Conservation (phyloP, 2,113 vertebrate genomes). For the Engraulis encrasicolus region DNA sequence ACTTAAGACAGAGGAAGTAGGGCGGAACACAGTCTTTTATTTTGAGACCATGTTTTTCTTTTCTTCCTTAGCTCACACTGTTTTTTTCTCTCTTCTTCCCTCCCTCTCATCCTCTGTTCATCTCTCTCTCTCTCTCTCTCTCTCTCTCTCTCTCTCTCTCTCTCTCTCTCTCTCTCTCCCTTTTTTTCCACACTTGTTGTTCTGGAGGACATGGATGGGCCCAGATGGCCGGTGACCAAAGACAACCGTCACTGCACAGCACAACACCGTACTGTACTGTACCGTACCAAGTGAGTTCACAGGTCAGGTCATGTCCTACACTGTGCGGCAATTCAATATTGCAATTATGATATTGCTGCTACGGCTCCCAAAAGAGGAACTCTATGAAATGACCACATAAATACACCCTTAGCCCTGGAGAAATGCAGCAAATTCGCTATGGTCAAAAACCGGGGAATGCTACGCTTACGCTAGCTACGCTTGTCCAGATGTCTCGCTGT, state of each 20-base stretch:
- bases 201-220: slow-evolving; percentile 42
- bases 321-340: slow-evolving; percentile 72
- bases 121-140: slow-evolving; percentile 34
- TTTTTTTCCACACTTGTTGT: slow-evolving; percentile 43
- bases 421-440: slow-evolving; percentile 51
- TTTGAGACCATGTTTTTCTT: slow-evolving; percentile 66
- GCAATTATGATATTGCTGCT: slow-evolving; percentile 67
- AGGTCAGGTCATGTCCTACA: slow-evolving; percentile 73
- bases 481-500: slow-evolving; percentile 48
- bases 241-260: slow-evolving; percentile 67
- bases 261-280: too few species aligned
- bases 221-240: slow-evolving; percentile 66
- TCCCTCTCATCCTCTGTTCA: too few species aligned
- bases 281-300: slow-evolving; percentile 63
- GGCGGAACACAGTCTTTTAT: slow-evolving; percentile 64
- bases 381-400: slow-evolving; percentile 70
- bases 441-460: slow-evolving; percentile 46
- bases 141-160: slow-evolving; percentile 20
- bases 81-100: neutral
- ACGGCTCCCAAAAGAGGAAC: slow-evolving; percentile 67
- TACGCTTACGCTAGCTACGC: slow-evolving; percentile 51
- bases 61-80: slow-evolving; percentile 29
- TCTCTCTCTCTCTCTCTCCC: slow-evolving; percentile 29
- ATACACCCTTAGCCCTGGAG: slow-evolving; percentile 65
- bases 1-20: slow-evolving; percentile 60